A percentile compares a stretch with the other conserved stretches of the same genome.
phyloP scores from a whole-genome alignment of 2,888 invertebrate species.

The Ectemnius cavifrons region DNA sequence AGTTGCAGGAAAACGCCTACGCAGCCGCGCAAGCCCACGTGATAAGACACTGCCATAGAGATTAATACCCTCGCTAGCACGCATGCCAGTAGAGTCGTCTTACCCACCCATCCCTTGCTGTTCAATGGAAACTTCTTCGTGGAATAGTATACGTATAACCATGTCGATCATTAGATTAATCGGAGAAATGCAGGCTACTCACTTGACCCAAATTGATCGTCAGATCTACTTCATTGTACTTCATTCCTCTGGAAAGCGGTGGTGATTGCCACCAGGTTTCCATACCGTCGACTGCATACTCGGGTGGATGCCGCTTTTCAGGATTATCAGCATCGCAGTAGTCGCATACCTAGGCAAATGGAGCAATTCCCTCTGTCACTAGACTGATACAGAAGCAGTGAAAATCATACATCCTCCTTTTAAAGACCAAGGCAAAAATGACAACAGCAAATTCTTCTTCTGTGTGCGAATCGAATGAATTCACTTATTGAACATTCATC shows the following conservation, averaged over 20 bases:
- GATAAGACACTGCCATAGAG: constrained; percentile 62
- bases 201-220: constrained; percentile 99
- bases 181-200: constrained; percentile 61
- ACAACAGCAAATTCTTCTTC: no score
- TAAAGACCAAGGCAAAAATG: no score
- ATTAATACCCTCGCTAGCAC: constrained; percentile 46
- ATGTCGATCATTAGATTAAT: no score
- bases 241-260: constrained; percentile 96
- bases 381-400: no score
- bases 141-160: no score
- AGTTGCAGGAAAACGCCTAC: constrained; percentile 68
- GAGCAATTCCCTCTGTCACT: background rate
- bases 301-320: constrained; percentile 91
- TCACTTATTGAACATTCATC: no score
- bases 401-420: no score
- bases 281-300: constrained; percentile 96
- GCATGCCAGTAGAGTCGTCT: constrained; percentile 45
- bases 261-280: constrained; percentile 99
- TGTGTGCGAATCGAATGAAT: no score
- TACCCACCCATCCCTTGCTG: constrained; percentile 21
- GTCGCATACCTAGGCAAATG: constrained; percentile 89
- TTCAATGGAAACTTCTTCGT: background rate
- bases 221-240: constrained; percentile 97
- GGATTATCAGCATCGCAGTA: constrained; percentile 88
- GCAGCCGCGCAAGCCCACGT: background rate